Evolutionary conservation across 2,888 invertebrate species (phyloP).

Genomic region (Mythimna vitellina): DNA sequence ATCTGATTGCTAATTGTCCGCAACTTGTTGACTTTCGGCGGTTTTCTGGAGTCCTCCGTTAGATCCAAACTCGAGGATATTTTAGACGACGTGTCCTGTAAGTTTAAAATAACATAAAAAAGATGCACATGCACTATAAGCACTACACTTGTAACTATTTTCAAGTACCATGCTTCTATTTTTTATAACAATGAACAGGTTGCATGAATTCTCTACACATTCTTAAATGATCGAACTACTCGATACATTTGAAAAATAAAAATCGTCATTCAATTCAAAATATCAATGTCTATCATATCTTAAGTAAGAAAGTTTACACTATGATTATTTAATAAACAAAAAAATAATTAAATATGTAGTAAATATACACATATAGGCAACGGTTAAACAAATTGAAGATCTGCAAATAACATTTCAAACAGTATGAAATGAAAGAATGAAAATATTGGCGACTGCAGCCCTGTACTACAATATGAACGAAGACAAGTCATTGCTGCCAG

Average conservation of each 20-base stretch:
- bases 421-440: constrained; percentile 21
- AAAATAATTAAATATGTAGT: neutral
- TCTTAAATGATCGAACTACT: constrained; percentile 46
- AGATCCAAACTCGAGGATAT: constrained; percentile 91
- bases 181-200: constrained; percentile 34
- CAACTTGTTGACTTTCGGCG: constrained; percentile 92
- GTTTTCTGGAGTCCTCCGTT: constrained; percentile 89
- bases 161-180: constrained; percentile 51
- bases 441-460: constrained; percentile 31
- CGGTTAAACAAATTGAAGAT: constrained; percentile 5
- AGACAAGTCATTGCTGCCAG: constrained; percentile 55
- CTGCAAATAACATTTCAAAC: constrained; percentile 32
- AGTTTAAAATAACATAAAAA: constrained; percentile 53
- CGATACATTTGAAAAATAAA: constrained; percentile 9
- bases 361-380: constrained; percentile 16
- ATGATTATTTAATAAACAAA: constrained; percentile 1
- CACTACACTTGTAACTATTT: constrained; percentile 33
- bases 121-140: constrained; percentile 45
- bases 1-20: constrained; percentile 94
- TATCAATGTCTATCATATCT: constrained; percentile 3
- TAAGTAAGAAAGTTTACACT: neutral
- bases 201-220: constrained; percentile 51
- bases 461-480: constrained; percentile 40
- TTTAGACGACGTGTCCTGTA: constrained; percentile 90
- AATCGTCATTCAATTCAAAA: constrained; percentile 9